phyloP scores from a whole-genome alignment of 2,113 vertebrate species.

The Sylvilagus bachmani region DNA sequence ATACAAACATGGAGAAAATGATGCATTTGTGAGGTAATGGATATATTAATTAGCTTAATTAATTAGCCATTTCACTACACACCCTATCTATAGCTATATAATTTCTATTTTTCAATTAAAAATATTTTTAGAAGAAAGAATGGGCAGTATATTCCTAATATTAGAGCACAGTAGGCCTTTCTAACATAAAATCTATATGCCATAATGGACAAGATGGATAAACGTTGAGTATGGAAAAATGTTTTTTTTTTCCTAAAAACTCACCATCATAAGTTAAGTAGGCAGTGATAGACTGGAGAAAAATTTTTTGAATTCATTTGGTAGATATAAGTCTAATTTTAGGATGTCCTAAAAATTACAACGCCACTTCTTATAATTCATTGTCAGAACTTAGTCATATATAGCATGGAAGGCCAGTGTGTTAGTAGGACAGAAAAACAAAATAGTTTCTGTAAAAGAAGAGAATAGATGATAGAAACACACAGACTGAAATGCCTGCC shows the following conservation, averaged over 20 bases:
- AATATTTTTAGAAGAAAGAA: slow-evolving; percentile 1
- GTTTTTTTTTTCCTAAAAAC: neutral
- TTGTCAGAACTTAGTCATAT: neutral
- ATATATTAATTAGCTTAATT: neutral
- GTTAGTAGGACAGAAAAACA: neutral
- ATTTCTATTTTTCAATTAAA: neutral
- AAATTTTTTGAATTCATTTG: neutral
- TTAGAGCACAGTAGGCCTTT: neutral
- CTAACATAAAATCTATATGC: neutral
- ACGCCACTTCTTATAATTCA: neutral
- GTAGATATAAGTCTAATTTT: slow-evolving; percentile 33
- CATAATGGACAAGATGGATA: slow-evolving; percentile 13
- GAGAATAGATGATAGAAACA: neutral
- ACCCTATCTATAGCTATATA: neutral
- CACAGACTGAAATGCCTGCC: neutral
- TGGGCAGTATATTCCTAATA: slow-evolving; percentile 8
- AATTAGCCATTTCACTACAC: neutral
- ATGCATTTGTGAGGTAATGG: neutral
- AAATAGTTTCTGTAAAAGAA: slow-evolving; percentile 36
- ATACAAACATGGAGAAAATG: neutral
- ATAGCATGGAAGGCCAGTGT: neutral
- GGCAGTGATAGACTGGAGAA: neutral
- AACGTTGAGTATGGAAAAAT: slow-evolving; percentile 26
- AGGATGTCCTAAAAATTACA: neutral
- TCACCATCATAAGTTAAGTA: neutral